phyloP scores from a whole-genome alignment of 2,113 vertebrate genomes.

The Hylia prasina region DNA sequence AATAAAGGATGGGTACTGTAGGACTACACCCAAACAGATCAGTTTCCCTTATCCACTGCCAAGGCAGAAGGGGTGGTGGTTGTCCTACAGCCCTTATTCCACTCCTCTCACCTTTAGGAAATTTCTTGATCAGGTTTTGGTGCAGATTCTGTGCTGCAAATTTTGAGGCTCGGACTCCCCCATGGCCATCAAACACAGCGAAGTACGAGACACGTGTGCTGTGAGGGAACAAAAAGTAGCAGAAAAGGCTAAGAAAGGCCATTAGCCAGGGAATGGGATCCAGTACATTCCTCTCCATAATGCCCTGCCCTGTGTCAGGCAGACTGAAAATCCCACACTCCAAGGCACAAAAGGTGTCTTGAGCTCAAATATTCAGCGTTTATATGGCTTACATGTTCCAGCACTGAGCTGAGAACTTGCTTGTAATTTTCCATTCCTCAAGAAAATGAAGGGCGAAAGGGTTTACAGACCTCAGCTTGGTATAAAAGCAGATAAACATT shows the following conservation, averaged over 20 bases:
- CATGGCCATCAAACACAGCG: slow-evolving; percentile 94
- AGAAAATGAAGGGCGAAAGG: background rate
- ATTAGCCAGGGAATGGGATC: background rate
- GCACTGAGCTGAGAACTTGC: background rate
- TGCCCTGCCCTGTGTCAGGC: background rate
- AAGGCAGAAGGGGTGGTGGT: background rate
- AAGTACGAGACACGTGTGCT: slow-evolving; percentile 88
- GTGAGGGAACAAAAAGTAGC: background rate
- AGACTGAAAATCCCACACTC: background rate
- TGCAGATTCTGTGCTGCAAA: slow-evolving; percentile 93
- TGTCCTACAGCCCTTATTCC: background rate
- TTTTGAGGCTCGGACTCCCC: slow-evolving; percentile 86
- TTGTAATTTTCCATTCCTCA: background rate
- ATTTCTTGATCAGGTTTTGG: slow-evolving; percentile 84
- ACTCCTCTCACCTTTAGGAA: slow-evolving; percentile 83
- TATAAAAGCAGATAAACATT: background rate
- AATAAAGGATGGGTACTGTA: background rate
- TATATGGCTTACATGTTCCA: fast-evolving
- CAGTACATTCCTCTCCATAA: background rate
- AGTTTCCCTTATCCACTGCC: background rate
- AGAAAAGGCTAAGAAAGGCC: background rate
- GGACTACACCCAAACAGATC: background rate
- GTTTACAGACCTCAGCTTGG: background rate
- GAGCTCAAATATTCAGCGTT: background rate
- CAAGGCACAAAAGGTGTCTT: background rate